Conservation (phyloP, 2,113 vertebrate genomes). For the Noturus placidus region DNA sequence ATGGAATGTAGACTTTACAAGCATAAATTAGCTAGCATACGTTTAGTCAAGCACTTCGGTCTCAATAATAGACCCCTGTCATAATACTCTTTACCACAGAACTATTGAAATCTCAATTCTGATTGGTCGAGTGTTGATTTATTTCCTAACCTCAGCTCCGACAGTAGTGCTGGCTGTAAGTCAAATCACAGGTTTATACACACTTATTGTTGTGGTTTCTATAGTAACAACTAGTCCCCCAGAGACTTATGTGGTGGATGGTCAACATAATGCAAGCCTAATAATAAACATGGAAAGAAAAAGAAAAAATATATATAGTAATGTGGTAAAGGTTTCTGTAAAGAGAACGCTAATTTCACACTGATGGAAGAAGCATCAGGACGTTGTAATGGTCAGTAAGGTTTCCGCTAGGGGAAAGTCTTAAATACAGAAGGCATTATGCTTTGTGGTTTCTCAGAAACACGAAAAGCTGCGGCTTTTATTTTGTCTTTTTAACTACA, state of each 20-base stretch:
- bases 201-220: background rate
- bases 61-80: background rate
- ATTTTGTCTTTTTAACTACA: background rate
- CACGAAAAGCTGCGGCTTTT: background rate
- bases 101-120: background rate
- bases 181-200: background rate
- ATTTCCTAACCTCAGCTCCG: background rate
- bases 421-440: background rate
- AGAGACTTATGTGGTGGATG: background rate
- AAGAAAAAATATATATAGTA: too few relatives aligned
- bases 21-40: background rate
- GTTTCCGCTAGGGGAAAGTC: background rate
- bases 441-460: background rate
- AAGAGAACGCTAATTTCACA: background rate
- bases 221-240: background rate
- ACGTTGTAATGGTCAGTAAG: background rate
- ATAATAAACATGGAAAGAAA: too few relatives aligned
- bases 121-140: background rate
- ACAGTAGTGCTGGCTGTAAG: background rate
- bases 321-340: background rate
- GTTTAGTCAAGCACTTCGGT: background rate
- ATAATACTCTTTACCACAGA: background rate
- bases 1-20: background rate
- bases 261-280: background rate
- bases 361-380: background rate